Percentiles rank a stretch among this genome's conserved stretches.
Evolutionary conservation across 2,113 vertebrate species (phyloP).

Genomic region (Callipepla californica): DNA sequence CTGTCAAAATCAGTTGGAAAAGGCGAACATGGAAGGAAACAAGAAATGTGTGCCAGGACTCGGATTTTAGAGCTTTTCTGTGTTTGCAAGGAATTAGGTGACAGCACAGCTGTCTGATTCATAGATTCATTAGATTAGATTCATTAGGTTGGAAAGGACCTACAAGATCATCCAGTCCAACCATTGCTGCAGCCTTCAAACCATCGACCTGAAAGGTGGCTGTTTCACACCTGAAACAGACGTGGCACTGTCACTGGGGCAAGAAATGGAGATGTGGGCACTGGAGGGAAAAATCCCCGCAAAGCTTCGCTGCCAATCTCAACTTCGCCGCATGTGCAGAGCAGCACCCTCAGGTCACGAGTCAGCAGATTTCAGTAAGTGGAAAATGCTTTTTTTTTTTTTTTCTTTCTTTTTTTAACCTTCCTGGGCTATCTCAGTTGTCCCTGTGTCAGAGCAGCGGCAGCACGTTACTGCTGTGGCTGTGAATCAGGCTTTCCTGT

Average conservation of each 20-base stretch:
- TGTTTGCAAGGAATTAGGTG: too few relatives aligned
- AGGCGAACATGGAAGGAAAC: background rate
- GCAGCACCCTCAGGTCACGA: background rate
- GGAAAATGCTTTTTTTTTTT: background rate
- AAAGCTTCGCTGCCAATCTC: too few relatives aligned
- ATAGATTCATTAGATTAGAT: too few relatives aligned
- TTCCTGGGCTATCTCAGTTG: background rate
- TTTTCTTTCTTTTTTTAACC: background rate
- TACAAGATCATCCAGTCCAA: too few relatives aligned
- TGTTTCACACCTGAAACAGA: background rate
- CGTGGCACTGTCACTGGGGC: accelerated
- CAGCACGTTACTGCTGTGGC: accelerated
- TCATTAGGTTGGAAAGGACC: too few relatives aligned
- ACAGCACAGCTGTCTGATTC: too few relatives aligned
- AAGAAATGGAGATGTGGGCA: accelerated
- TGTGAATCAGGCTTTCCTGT: background rate
- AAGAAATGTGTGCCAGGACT: too few relatives aligned
- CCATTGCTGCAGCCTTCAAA: background rate
- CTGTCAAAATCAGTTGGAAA: accelerated
- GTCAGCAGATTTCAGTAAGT: background rate
- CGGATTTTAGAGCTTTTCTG: too few relatives aligned
- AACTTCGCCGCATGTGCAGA: accelerated
- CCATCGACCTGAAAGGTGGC: background rate
- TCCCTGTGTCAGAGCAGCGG: background rate
- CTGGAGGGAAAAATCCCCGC: background rate